These are phyloP conservation scores for Drosophila greeni DNA, from an alignment of 2,888 invertebrate genomes.

Conservation along the genomic window DNA sequence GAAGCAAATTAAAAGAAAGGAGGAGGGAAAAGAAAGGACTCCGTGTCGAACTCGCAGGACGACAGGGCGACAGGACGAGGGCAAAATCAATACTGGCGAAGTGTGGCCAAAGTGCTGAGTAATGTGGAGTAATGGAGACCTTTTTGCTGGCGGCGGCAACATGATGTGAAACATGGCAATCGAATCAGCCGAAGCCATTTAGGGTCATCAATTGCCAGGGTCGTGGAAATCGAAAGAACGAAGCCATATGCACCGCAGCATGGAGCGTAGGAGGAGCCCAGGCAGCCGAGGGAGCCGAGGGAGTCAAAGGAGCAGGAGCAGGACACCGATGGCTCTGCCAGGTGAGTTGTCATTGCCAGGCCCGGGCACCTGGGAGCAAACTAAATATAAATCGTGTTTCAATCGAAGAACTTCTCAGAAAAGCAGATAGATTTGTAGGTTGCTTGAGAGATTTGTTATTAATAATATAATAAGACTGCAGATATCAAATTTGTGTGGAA, in stretches of 20 bases:
- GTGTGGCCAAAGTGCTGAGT: slow-evolving; percentile 66
- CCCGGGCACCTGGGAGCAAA: slow-evolving; percentile 14
- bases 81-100: slow-evolving; percentile 45
- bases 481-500: too few relatives aligned
- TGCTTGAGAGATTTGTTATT: background rate
- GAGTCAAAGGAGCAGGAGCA: slow-evolving; percentile 11
- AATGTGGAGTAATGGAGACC: slow-evolving; percentile 68
- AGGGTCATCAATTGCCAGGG: slow-evolving; percentile 70
- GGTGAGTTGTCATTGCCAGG: slow-evolving; percentile 49
- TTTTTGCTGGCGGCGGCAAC: slow-evolving; percentile 68
- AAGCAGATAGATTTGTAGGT: background rate
- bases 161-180: slow-evolving; percentile 72
- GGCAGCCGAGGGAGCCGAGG: background rate
- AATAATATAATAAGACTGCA: background rate
- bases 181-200: slow-evolving; percentile 72
- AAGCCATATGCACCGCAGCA: slow-evolving; percentile 54
- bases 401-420: background rate
- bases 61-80: slow-evolving; percentile 1
- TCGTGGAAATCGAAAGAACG: slow-evolving; percentile 28
- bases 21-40: slow-evolving; percentile 9
- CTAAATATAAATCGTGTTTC: slow-evolving; percentile 11
- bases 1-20: slow-evolving; percentile 37
- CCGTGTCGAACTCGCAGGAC: slow-evolving; percentile 8
- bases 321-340: slow-evolving; percentile 45
- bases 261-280: slow-evolving; percentile 31